Conservation (phyloP, 2,797 vertebrate genomes). For the Ficedula albicollis region DNA sequence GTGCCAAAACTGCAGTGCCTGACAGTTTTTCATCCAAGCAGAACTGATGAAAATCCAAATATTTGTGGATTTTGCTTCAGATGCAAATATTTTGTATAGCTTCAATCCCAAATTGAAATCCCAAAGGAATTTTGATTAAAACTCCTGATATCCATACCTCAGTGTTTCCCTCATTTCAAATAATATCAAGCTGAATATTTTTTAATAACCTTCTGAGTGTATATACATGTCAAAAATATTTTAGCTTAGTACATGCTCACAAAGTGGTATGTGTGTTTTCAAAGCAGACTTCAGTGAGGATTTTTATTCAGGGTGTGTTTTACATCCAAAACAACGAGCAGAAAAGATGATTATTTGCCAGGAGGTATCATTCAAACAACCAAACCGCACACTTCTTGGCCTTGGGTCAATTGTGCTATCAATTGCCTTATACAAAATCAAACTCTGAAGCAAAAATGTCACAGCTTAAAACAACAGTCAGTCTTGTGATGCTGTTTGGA, state of each 20-base stretch:
- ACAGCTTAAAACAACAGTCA: neutral
- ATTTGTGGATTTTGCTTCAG: conserved; percentile 61
- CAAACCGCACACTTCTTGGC: neutral
- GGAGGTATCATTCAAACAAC: conserved; percentile 1
- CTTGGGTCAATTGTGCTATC: neutral
- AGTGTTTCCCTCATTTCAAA: conserved; percentile 44
- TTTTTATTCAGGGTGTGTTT: conserved; percentile 20
- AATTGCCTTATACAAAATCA: neutral
- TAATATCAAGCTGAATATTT: conserved; percentile 24
- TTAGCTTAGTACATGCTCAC: neutral
- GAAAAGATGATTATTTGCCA: conserved; percentile 26
- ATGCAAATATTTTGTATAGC: conserved; percentile 61
- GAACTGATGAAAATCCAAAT: conserved; percentile 71
- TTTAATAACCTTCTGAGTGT: conserved; percentile 13
- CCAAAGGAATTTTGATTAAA: conserved; percentile 47
- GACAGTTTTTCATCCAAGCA: conserved; percentile 62
- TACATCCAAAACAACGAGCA: neutral
- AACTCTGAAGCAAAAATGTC: neutral
- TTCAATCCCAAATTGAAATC: conserved; percentile 28
- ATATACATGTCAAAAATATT: conserved; percentile 31
- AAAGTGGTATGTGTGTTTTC: neutral
- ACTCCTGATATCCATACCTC: conserved; percentile 39
- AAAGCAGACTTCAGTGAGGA: neutral
- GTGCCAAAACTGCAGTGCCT: conserved; percentile 65
- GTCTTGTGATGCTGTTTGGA: neutral